Evolutionary conservation across 2,888 invertebrate species (phyloP), one percentile per base, ranked within the genome.

Genomic region (Tridacna gigas): DNA sequence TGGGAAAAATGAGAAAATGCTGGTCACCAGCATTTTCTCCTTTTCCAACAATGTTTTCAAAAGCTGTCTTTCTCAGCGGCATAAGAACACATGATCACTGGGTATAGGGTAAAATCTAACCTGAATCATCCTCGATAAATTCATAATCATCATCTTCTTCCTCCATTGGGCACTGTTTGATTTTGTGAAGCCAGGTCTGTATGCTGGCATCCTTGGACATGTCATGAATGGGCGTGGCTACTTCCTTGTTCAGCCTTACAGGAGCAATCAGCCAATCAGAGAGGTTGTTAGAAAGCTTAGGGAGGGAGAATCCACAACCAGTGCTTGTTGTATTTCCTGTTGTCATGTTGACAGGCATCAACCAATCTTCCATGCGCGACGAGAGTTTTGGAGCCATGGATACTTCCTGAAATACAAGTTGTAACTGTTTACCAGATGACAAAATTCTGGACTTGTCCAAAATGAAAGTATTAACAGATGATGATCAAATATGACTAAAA

Each of bases 131-230:
- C 26, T 92, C 92, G 15, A 92, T 87, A 79, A 93, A 91, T 77
- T 93, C 93, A 90, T 91, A 93, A 51, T 91, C 92, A 78, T 91
- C 91, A 78, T 91, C 91, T n/a, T 94, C 93, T 60, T 94, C 94
- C 61, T 90, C 86, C 71, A 91, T 91, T 1, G 91, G 90, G 75
- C 91, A 90, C 69, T 91, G 90, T 81, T 93, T 92, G 76, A 94
- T 92, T 75, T 93, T 92, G 75, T 89, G 90, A 47, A 94, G 89
- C 94, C 94, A 94, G 71, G 91, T 91, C 80, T 92, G 91, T 78
- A 94, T 91, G 77, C 93, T 93, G 78, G 91, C 89, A 80, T 89
- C 88, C 22, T 86, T 84, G 13, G 88, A 86, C 66, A 83, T 84
- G 61, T 87, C 81, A 81, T 66, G 45, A n/a, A 66, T 26, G 2